Evolutionary conservation across 2,888 invertebrate genomes (phyloP), one percentile per base, ranked within the genome.

Genomic region (Agriopis marginaria): DNA sequence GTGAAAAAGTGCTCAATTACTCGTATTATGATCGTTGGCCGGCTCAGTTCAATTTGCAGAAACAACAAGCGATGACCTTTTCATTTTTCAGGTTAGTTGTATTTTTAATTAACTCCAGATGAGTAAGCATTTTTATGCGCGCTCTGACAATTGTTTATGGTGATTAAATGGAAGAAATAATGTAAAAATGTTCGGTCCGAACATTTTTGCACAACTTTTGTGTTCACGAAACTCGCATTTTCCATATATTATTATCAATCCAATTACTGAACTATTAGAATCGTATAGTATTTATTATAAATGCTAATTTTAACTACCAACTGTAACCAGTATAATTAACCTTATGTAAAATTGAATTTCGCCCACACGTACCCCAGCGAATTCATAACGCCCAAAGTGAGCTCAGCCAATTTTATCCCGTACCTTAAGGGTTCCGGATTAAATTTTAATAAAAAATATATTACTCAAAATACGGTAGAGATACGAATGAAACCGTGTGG

Each of bases 31-130:
- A 78, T 82, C 78, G 74, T 78, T 78, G 81, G 75, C 77, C 75
- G 75, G 75, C 80, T 77, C 80, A 82, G 83, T 86, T 79, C 82
- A 85, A 85, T 86, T 86, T 83, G 83, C 86, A 83, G 84, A 85
- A 82, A 86, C 87, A 87, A 84, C 84, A 82, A 77, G 79, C 90
- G 83, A 92, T 92, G 92, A 89, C 87, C 88, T 87, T 88, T 79
- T 77, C 82, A 86, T 90, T 91, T 87, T 83, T 79, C 92, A 91
- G 92, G 92, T 92, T 85, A 91, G 91, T 90, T 87, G 82, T 89
- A 83, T 89, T 89, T 88, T 88, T 91, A 88, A 90, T 89, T 87
- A 88, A 84, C 81, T 78, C 74, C 79, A 77, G 79, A 82, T 80
- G 82, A 79, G 77, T 74, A 73, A 70, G 70, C 63, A 62, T 66